phyloP scores from a whole-genome alignment of 30 jellyfish, hydroid and myxozoan genomes.

The Chironex yamaguchii region DNA sequence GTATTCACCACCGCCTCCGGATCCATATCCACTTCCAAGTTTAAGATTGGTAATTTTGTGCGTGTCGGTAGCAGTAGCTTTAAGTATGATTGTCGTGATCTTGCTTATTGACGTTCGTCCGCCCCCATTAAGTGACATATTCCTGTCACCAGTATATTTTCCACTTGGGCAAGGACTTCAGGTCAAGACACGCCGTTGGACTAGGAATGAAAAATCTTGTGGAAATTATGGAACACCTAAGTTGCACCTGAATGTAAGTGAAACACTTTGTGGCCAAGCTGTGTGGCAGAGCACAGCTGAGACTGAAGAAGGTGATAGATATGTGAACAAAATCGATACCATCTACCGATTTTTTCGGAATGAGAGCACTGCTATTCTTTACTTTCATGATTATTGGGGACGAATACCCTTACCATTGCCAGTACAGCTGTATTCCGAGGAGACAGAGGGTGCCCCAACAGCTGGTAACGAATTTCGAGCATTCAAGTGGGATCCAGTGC shows the following conservation, averaged over 20 bases:
- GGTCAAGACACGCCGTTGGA: slow-evolving; percentile 96
- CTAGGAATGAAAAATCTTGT: slow-evolving; percentile 91
- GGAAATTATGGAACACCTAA: slow-evolving; percentile 94
- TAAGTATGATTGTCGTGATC: slow-evolving; percentile 97
- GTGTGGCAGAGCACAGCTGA: slow-evolving; percentile 99
- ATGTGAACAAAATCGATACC: slow-evolving; percentile 93
- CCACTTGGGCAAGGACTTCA: slow-evolving; percentile 98
- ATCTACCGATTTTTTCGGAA: slow-evolving; percentile 89
- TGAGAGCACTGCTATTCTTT: slow-evolving; percentile 77
- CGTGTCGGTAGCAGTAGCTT: slow-evolving; percentile 98
- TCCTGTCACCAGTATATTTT: slow-evolving; percentile 92
- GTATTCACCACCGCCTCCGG: slow-evolving; percentile 99
- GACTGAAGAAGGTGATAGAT: slow-evolving; percentile 97
- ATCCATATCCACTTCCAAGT: slow-evolving; percentile 98
- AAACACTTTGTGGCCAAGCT: slow-evolving; percentile 98
- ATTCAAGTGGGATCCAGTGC: slow-evolving; percentile 95
- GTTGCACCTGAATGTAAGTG: slow-evolving; percentile 77
- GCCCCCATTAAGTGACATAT: slow-evolving; percentile 96
- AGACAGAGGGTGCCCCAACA: slow-evolving; percentile 86
- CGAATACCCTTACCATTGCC: slow-evolving; percentile 85
- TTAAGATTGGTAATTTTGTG: slow-evolving; percentile 92
- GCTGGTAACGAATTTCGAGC: slow-evolving; percentile 93
- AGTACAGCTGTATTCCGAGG: slow-evolving; percentile 80
- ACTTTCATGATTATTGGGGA: slow-evolving; percentile 80
- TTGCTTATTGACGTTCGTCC: slow-evolving; percentile 98